A percentile compares a stretch with the other conserved stretches of the same genome.
Conservation (phyloP, 92 coral and sea anemone species). For the Palythoa caribaeorum region DNA sequence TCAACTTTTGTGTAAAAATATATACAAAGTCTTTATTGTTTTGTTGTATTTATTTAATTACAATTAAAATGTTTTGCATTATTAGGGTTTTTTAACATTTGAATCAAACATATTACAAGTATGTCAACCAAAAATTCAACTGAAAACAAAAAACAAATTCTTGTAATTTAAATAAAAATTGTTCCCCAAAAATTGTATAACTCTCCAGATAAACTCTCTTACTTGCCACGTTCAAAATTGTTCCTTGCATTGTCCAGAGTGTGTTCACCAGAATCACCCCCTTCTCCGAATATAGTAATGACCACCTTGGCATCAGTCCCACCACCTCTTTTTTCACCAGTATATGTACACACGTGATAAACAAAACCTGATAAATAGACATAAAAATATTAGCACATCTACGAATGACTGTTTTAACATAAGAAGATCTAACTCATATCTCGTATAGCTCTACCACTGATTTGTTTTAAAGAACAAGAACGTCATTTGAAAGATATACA, state of each 20-base stretch:
- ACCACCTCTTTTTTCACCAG: slow-evolving; percentile 96
- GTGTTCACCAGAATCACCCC: slow-evolving; percentile 96
- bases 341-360: slow-evolving; percentile 91
- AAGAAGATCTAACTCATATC: background rate
- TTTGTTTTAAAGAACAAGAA: no score
- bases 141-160: background rate
- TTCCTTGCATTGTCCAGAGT: slow-evolving; percentile 93
- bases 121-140: no score
- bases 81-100: no score
- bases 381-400: no score
- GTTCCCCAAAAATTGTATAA: background rate
- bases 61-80: no score
- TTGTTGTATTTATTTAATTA: no score
- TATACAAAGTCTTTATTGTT: no score
- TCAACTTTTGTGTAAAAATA: no score
- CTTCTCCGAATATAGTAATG: slow-evolving; percentile 94
- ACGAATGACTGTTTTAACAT: background rate
- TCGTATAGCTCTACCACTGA: no score
- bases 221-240: slow-evolving; percentile 98
- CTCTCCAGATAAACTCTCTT: slow-evolving; percentile 14
- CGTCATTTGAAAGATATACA: no score
- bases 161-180: background rate
- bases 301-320: slow-evolving; percentile 98
- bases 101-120: no score
- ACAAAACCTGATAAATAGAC: slow-evolving; percentile 67